These are phyloP conservation scores for Itoplectis maculator DNA, from an alignment of 2,888 invertebrate species.

Conservation along the genomic window DNA sequence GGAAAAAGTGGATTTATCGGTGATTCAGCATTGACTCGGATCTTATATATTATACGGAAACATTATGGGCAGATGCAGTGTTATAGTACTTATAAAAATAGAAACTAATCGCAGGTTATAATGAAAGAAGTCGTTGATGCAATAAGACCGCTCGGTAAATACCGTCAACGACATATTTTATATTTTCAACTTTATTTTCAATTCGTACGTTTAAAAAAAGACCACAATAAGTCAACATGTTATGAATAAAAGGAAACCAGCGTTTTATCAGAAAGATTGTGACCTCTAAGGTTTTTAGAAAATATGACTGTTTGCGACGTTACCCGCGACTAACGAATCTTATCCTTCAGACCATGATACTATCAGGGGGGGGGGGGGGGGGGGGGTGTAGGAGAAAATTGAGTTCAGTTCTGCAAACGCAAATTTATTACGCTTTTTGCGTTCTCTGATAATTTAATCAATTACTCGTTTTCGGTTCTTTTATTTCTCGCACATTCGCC, in stretches of 20 bases:
- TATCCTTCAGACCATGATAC: not conserved
- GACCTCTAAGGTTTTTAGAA: too few species aligned
- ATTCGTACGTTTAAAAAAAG: too few species aligned
- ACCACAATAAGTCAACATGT: too few species aligned
- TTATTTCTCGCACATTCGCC: slow-evolving; percentile 5
- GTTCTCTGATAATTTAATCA: slow-evolving; percentile 4
- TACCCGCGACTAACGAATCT: too few species aligned
- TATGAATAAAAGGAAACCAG: too few species aligned
- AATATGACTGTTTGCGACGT: too few species aligned
- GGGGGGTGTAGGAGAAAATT: slow-evolving; percentile 10
- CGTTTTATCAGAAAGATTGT: not conserved
- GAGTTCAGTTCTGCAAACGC: not conserved
- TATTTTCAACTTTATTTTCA: too few species aligned
- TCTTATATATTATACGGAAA: not conserved
- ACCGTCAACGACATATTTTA: too few species aligned
- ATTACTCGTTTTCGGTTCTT: not conserved
- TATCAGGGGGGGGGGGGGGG: not conserved
- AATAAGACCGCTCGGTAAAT: too few species aligned
- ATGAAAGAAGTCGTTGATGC: too few species aligned
- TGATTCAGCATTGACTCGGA: not conserved
- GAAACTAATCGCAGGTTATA: not conserved
- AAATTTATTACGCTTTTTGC: not conserved
- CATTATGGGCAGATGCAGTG: not conserved
- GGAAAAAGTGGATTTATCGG: not conserved
- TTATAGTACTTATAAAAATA: not conserved